These are phyloP conservation scores for Dicycla oo DNA, from an alignment of 2,888 invertebrate species.

Conservation along the genomic window DNA sequence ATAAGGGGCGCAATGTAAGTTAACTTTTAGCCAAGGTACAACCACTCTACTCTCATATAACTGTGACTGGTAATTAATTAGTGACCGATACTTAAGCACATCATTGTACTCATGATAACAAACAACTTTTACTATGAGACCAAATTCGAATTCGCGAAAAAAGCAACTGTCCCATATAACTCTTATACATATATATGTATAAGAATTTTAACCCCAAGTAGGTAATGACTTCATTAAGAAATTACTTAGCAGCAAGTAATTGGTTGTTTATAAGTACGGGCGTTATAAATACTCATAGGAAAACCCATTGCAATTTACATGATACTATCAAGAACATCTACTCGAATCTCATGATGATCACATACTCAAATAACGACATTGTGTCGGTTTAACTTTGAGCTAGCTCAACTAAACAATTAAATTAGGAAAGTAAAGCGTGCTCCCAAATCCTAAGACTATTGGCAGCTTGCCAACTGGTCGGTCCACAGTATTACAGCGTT, in stretches of 20 bases:
- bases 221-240: no score
- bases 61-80: no score
- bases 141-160: no score
- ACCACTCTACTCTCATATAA: neutral
- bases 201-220: no score
- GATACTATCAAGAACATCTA: neutral
- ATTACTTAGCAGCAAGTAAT: no score
- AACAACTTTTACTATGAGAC: no score
- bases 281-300: no score
- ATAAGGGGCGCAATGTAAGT: neutral
- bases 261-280: no score
- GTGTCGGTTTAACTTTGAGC: slow-evolving; percentile 39
- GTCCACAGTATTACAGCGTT: slow-evolving; percentile 52
- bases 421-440: slow-evolving; percentile 58
- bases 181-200: no score
- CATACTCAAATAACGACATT: slow-evolving; percentile 12
- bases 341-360: neutral
- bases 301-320: neutral
- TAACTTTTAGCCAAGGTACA: neutral
- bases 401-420: slow-evolving; percentile 35
- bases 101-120: no score
- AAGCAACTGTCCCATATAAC: no score
- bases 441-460: slow-evolving; percentile 52
- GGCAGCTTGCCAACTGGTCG: slow-evolving; percentile 64
- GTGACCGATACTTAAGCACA: no score